These are phyloP conservation scores for Fopius arisanus DNA, from an alignment of 1,140 invertebrate species.

Conservation along the genomic window DNA sequence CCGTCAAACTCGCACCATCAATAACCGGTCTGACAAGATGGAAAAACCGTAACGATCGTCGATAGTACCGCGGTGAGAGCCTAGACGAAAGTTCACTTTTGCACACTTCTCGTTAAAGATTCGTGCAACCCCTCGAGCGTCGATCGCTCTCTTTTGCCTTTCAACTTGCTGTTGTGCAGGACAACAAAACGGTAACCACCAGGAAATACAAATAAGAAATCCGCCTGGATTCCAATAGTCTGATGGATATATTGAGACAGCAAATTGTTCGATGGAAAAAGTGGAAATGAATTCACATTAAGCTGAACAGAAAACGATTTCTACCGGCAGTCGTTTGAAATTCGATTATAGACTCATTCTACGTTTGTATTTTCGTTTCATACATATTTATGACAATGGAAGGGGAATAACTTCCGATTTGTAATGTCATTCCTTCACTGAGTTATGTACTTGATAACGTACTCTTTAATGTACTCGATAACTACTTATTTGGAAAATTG, in stretches of 20 bases:
- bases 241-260: slow-evolving; percentile 14
- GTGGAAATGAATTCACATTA: slow-evolving; percentile 4
- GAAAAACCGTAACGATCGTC: slow-evolving; percentile 21
- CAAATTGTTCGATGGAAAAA: slow-evolving; percentile 7
- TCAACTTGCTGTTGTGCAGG: background rate
- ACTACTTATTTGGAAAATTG: background rate
- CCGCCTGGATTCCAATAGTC: background rate
- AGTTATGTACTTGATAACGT: background rate
- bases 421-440: background rate
- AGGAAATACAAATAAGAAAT: slow-evolving; percentile 10
- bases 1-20: slow-evolving; percentile 52
- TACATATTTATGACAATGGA: slow-evolving; percentile 5
- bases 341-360: slow-evolving; percentile 5
- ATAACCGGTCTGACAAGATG: slow-evolving; percentile 57
- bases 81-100: background rate
- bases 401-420: background rate
- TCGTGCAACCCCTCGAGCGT: background rate
- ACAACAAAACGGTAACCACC: background rate
- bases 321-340: background rate
- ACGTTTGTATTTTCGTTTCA: background rate
- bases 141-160: background rate
- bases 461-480: background rate
- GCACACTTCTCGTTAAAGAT: background rate
- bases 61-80: background rate
- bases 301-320: slow-evolving; percentile 2